Evolutionary conservation across 2,888 invertebrate genomes (phyloP).

Genomic region (Diogma glabrata): DNA sequence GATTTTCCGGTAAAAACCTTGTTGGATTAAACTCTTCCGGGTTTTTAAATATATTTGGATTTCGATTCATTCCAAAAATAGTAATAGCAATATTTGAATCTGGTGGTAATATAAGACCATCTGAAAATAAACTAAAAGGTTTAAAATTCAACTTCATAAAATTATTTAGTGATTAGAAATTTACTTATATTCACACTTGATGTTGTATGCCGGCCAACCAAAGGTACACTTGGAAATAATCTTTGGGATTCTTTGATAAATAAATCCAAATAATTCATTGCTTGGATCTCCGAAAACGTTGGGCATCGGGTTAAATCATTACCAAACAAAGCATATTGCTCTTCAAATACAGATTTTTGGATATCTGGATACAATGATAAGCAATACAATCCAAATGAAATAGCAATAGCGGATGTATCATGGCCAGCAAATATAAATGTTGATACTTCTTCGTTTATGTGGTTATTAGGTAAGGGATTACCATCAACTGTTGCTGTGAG

Average conservation of each 20-base stretch:
- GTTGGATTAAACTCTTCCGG: slow-evolving; percentile 38
- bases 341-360: slow-evolving; percentile 41
- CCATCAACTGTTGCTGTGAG: slow-evolving; percentile 28
- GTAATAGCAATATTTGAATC: slow-evolving; percentile 24
- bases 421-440: slow-evolving; percentile 40
- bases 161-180: not conserved
- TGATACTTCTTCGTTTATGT: slow-evolving; percentile 32
- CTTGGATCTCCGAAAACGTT: slow-evolving; percentile 27
- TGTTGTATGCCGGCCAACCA: slow-evolving; percentile 25
- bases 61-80: not conserved
- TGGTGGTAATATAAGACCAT: slow-evolving; percentile 27
- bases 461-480: slow-evolving; percentile 23
- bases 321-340: slow-evolving; percentile 38
- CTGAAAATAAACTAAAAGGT: slow-evolving; percentile 19
- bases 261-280: slow-evolving; percentile 32
- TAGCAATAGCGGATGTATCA: slow-evolving; percentile 46
- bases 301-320: slow-evolving; percentile 27
- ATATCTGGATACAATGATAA: slow-evolving; percentile 40
- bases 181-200: slow-evolving; percentile 26
- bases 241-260: slow-evolving; percentile 30
- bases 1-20: slow-evolving; percentile 37
- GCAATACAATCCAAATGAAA: slow-evolving; percentile 40
- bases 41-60: slow-evolving; percentile 25
- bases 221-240: slow-evolving; percentile 31
- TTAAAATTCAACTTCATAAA: not conserved